Percentiles rank a stretch among this genome's conserved stretches.
These are phyloP conservation scores for Euleptes europaea DNA, from an alignment of 2,113 vertebrate genomes.

Conservation along the genomic window DNA sequence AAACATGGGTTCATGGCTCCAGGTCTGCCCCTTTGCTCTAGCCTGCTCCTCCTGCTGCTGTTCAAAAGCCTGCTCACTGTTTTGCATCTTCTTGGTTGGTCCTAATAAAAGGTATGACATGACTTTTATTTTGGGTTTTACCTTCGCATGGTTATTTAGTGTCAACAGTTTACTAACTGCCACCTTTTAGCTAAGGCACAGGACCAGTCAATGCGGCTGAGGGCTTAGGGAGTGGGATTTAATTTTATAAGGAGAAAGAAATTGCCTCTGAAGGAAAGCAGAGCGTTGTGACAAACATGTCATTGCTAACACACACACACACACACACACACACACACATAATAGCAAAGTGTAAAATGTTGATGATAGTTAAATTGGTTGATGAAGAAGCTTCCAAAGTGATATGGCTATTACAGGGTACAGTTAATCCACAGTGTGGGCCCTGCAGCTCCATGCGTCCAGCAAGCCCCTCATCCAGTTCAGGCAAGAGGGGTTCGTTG, in stretches of 20 bases:
- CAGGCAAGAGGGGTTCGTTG: neutral
- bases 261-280: neutral
- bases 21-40: neutral
- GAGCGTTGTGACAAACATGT: neutral
- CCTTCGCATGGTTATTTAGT: neutral
- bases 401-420: neutral
- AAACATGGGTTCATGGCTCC: neutral
- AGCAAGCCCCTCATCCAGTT: neutral
- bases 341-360: neutral
- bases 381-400: neutral
- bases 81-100: too few relatives aligned
- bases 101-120: too few relatives aligned
- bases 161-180: neutral
- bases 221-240: neutral
- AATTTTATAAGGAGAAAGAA: neutral
- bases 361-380: neutral
- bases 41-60: neutral
- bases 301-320: too few relatives aligned
- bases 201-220: neutral
- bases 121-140: too few relatives aligned
- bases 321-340: too few relatives aligned
- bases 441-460: too few relatives aligned
- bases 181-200: constrained; percentile 8
- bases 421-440: neutral
- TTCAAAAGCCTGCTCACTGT: too few relatives aligned